phyloP scores from a whole-genome alignment of 2,113 vertebrate genomes.

The Eupsittula cactorum region DNA sequence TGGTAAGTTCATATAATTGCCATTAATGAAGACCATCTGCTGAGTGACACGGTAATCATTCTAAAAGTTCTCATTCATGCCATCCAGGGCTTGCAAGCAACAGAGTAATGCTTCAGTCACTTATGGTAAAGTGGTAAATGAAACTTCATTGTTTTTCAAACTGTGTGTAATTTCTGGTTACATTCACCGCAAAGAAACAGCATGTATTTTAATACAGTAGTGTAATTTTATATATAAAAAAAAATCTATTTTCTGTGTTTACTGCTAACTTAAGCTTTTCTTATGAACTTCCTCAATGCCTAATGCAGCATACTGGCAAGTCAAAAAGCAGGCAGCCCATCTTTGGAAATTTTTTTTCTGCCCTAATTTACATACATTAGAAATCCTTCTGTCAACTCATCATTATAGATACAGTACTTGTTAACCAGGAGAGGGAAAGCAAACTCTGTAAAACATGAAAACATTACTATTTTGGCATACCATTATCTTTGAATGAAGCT shows the following conservation, averaged over 20 bases:
- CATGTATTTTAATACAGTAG: not conserved
- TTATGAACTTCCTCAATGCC: not conserved
- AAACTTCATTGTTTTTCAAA: not conserved
- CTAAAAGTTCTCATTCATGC: conserved; percentile 26
- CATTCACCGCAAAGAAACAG: not conserved
- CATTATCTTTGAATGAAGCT: not conserved
- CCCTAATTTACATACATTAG: not conserved
- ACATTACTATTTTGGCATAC: not conserved
- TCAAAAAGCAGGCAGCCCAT: not conserved
- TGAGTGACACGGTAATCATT: conserved; percentile 16
- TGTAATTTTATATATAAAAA: not conserved
- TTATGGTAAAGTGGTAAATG: not conserved
- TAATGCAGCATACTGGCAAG: not conserved
- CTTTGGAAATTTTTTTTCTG: not conserved
- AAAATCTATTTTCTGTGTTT: not conserved
- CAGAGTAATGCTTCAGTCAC: not conserved
- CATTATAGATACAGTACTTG: not conserved
- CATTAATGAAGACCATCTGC: conserved; percentile 54
- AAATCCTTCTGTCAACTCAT: not conserved
- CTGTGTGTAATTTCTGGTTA: not conserved
- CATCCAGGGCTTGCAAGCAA: not conserved
- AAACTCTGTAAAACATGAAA: not conserved
- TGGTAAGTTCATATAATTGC: conserved; percentile 41
- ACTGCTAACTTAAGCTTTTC: not conserved
- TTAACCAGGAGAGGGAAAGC: not conserved